phyloP scores from a whole-genome alignment of 2,797 vertebrate species.

The Merluccius polli region DNA sequence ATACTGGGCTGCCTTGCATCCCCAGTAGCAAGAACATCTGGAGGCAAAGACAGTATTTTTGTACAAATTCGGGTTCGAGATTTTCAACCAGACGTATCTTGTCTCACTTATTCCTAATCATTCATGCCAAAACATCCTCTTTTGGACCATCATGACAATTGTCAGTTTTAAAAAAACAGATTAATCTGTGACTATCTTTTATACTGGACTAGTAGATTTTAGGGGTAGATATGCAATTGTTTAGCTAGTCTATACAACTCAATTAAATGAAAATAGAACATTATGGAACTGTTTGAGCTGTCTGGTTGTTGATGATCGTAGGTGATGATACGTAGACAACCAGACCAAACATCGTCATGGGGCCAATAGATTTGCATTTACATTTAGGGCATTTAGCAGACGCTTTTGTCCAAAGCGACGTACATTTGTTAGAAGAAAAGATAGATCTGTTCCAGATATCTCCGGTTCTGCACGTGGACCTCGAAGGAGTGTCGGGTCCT shows the following conservation, averaged over 20 bases:
- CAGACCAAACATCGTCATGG: not conserved
- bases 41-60: constrained; percentile 1
- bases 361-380: too few species aligned
- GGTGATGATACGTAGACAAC: not conserved
- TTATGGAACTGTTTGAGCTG: not conserved
- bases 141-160: not conserved
- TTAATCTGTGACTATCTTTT: not conserved
- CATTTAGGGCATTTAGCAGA: too few species aligned
- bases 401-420: too few species aligned
- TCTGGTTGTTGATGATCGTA: not conserved
- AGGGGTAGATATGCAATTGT: constrained; percentile 1
- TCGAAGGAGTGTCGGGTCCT: not conserved
- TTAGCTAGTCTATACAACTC: constrained; percentile 2
- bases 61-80: not conserved
- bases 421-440: too few species aligned
- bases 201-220: not conserved
- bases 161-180: constrained; percentile 3
- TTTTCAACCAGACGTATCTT: constrained; percentile 3
- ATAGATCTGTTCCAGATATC: not conserved
- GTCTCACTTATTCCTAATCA: not conserved
- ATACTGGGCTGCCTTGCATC: not conserved
- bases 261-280: constrained; percentile 1
- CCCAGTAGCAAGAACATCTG: not conserved
- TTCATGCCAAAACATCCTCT: constrained; percentile 3
- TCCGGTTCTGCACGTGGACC: not conserved